Evolutionary conservation across 1,140 invertebrate species (phyloP).

Genomic region (Eumeta japonica): DNA sequence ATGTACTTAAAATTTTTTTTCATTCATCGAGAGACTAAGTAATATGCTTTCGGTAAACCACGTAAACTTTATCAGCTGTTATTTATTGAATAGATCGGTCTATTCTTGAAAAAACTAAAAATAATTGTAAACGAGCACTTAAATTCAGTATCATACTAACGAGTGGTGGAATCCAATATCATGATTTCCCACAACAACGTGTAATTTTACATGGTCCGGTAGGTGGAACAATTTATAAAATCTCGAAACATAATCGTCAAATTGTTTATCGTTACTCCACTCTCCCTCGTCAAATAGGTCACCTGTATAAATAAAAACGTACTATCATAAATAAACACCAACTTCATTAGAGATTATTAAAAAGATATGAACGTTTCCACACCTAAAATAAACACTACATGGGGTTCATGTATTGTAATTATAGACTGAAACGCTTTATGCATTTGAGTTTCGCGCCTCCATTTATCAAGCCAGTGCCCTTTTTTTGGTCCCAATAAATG

Average conservation of each 20-base stretch:
- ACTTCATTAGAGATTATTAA: constrained; percentile 4
- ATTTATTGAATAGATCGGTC: background rate
- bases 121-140: background rate
- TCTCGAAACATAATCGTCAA: constrained; percentile 73
- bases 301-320: constrained; percentile 60
- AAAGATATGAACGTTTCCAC: constrained; percentile 13
- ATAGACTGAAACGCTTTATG: constrained; percentile 87
- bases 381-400: constrained; percentile 91
- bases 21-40: background rate
- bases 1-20: background rate
- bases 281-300: constrained; percentile 97
- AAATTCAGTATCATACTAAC: constrained; percentile 58
- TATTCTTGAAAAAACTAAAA: background rate
- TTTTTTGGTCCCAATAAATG: constrained; percentile 85
- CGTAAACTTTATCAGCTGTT: background rate
- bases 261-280: constrained; percentile 76
- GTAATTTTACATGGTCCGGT: constrained; percentile 66
- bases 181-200: constrained; percentile 91
- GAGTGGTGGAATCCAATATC: constrained; percentile 97
- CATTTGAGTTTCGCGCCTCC: constrained; percentile 98
- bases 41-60: background rate
- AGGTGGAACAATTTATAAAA: constrained; percentile 80
- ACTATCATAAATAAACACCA: constrained; percentile 1
- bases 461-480: constrained; percentile 96
- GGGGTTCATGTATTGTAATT: constrained; percentile 79